Conservation (phyloP, 2,888 invertebrate species). For the Drosophila meridionalis region DNA sequence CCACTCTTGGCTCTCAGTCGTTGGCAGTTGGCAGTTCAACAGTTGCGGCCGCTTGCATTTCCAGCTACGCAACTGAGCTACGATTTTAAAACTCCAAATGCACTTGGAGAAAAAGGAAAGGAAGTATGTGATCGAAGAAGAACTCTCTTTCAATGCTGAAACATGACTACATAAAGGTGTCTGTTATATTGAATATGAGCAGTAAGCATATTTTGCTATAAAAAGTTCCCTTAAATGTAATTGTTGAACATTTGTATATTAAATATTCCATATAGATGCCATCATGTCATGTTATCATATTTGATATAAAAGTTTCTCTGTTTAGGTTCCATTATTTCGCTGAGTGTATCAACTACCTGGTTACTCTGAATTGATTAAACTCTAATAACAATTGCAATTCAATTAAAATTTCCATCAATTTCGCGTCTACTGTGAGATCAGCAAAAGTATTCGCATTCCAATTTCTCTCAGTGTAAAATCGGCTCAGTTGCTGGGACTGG, state of each 20-base stretch:
- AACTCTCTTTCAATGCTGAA: neutral
- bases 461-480: constrained; percentile 7
- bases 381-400: no score
- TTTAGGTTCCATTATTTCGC: no score
- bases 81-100: constrained; percentile 11
- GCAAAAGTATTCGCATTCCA: neutral
- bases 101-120: constrained; percentile 1
- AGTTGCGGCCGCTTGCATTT: constrained; percentile 38
- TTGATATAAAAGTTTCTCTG: no score
- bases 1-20: neutral
- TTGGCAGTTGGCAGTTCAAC: constrained; percentile 20
- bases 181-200: no score
- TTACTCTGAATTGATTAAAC: no score
- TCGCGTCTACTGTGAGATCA: neutral
- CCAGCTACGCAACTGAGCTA: neutral
- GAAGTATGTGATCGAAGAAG: neutral
- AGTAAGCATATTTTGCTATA: no score
- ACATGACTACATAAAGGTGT: neutral
- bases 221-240: no score
- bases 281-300: no score
- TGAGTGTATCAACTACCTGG: no score
- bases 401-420: no score
- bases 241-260: no score
- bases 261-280: no score
- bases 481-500: neutral